Evolutionary conservation across 2,797 vertebrate species (phyloP).

Genomic region (Aulostomus chinensis): DNA sequence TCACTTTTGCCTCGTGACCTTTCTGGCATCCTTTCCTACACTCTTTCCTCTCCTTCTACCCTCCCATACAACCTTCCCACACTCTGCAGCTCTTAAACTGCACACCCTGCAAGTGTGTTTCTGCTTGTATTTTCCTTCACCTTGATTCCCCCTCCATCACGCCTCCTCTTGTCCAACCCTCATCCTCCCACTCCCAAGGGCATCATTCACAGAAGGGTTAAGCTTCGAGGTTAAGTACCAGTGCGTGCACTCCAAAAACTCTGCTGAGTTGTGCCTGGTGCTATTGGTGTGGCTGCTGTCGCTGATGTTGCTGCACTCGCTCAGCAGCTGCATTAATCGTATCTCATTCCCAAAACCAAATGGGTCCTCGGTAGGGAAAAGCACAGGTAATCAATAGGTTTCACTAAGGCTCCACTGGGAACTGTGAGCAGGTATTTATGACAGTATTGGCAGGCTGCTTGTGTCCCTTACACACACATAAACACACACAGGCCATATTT

Average conservation of each 20-base stretch:
- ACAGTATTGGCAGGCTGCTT: constrained; percentile 43
- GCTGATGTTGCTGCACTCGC: constrained; percentile 24
- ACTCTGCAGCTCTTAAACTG: constrained; percentile 49
- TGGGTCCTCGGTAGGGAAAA: constrained; percentile 40
- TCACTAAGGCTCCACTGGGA: constrained; percentile 54
- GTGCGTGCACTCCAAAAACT: constrained; percentile 35
- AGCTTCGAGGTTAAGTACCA: constrained; percentile 70
- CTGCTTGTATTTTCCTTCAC: constrained; percentile 36
- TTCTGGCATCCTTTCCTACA: constrained; percentile 62
- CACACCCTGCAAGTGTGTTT: constrained; percentile 33
- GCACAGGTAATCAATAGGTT: constrained; percentile 70
- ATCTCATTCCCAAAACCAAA: constrained; percentile 52
- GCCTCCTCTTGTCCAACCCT: constrained; percentile 27
- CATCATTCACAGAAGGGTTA: constrained; percentile 42
- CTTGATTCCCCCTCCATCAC: constrained; percentile 44
- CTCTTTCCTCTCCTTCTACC: constrained; percentile 17
- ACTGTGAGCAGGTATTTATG: constrained; percentile 70
- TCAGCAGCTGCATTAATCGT: constrained; percentile 49
- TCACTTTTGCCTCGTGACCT: constrained; percentile 79
- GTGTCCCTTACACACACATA: too few species aligned
- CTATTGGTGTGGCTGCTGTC: too few species aligned
- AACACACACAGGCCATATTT: too few species aligned
- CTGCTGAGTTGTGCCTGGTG: constrained; percentile 64
- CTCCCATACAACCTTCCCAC: constrained; percentile 35
- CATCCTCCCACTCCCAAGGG: constrained; percentile 42